Base-by-base conservation (phyloP, 1,140 invertebrate genomes). In the Gryllus bimaculatus region DNA sequence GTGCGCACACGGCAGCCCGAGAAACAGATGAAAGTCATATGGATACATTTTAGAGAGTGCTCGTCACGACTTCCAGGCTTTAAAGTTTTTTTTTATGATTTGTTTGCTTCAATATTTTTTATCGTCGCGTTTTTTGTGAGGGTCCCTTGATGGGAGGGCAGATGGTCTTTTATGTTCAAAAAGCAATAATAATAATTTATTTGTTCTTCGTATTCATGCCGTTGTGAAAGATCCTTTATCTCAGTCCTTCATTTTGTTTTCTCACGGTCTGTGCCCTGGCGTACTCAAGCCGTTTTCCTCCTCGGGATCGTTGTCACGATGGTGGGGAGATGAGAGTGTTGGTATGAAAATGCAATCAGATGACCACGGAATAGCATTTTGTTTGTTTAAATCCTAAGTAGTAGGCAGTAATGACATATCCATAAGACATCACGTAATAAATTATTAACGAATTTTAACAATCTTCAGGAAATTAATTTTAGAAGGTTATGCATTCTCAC, bases 21-120 rank as follows among this genome's bases (percentile, higher is more conserved):
- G 54, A 66, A 66, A 66, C 54, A 66, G 54, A 66, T 66, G 54
- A 66, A 66, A 66, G 54, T 66, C 54, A 66, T 66, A 66, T 66
- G 54, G 54, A 66, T 66, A 66, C 54, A 66, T 66, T 66, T 66
- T 66, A 66, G 54, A 13, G 54, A 66, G 2, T 66, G 18, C 18
- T 10, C 54, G 10, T 66, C 54, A 66, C 54, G 54, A 66, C 54
- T 66, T 39, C 54, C 54, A 13, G 54, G 10, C 54, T 66, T 66
- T 66, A 66, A 66, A 13, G 54, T 66, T 18, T 66, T 66, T 66
- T 66, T 66, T 1, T 2, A 10, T 7, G 10, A 18, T 66, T 66
- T 66, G 54, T 66, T 66, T 66, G 10, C 54, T 66, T 66, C 54
- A 18, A 18, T 66, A 66, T 66, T 66, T 66, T 66, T 66, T 66